Conservation (phyloP, 2,888 invertebrate species). For the Neocrepidodera transversa region DNA sequence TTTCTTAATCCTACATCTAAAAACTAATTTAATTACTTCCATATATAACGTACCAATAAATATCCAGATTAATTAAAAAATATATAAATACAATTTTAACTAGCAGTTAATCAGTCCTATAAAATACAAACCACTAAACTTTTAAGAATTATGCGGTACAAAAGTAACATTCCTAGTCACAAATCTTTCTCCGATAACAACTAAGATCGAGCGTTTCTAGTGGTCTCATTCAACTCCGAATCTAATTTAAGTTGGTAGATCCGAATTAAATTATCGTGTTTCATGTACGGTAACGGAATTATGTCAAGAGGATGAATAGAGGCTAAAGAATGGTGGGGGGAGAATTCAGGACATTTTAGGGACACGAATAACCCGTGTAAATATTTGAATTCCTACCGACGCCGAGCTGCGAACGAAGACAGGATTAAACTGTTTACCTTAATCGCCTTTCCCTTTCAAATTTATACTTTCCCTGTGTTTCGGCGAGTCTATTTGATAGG, state of each 20-base stretch:
- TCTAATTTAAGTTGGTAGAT: constrained; percentile 38
- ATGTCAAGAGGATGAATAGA: constrained; percentile 27
- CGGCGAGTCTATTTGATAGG: background rate
- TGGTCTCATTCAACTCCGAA: constrained; percentile 32
- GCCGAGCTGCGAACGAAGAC: constrained; percentile 18
- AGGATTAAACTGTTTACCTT: constrained; percentile 37
- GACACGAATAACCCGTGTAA: constrained; percentile 34
- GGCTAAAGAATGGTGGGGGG: background rate
- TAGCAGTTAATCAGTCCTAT: no score
- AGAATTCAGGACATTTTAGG: constrained; percentile 29
- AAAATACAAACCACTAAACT: no score
- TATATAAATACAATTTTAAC: no score
- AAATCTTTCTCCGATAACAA: constrained; percentile 12
- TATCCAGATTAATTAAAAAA: no score
- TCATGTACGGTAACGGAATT: constrained; percentile 38
- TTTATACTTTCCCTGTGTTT: constrained; percentile 12
- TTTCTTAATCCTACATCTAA: no score
- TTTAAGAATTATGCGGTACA: no score
- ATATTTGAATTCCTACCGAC: constrained; percentile 36
- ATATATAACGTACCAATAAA: no score
- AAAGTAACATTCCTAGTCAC: no score
- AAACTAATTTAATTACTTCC: no score
- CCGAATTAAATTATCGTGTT: constrained; percentile 37
- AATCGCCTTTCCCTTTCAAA: constrained; percentile 32
- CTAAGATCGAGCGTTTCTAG: constrained; percentile 20